These are phyloP conservation scores for Venustaconcha ellipsiformis DNA, from an alignment of 1,140 invertebrate genomes.

Conservation along the genomic window DNA sequence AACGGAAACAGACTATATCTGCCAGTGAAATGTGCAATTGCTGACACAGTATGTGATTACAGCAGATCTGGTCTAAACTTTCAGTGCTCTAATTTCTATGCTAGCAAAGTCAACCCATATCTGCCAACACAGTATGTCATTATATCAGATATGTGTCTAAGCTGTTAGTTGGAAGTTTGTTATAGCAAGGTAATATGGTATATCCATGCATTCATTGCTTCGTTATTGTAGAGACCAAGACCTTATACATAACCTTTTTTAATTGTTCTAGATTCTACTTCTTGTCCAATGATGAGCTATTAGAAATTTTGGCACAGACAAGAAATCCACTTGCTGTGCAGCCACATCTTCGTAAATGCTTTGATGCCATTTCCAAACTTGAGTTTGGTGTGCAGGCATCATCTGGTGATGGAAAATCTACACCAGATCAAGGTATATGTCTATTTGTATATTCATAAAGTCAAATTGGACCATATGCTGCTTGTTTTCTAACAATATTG, in stretches of 20 bases:
- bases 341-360: slow-evolving; percentile 89
- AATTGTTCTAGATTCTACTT: slow-evolving; percentile 66
- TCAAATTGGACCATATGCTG: too few relatives aligned
- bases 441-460: neutral
- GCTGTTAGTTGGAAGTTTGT: too few relatives aligned
- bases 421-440: slow-evolving; percentile 46
- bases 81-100: too few relatives aligned
- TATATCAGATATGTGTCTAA: too few relatives aligned
- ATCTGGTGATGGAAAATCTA: slow-evolving; percentile 45
- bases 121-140: too few relatives aligned
- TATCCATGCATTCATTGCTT: neutral
- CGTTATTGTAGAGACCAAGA: neutral
- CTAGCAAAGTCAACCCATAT: too few relatives aligned
- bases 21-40: too few relatives aligned
- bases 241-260: neutral
- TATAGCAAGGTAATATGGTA: too few relatives aligned
- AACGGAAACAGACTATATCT: too few relatives aligned
- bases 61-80: too few relatives aligned
- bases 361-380: slow-evolving; percentile 79
- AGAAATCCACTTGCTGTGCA: slow-evolving; percentile 89
- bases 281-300: slow-evolving; percentile 70
- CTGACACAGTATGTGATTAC: too few relatives aligned
- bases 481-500: too few relatives aligned
- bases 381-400: slow-evolving; percentile 78
- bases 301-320: slow-evolving; percentile 75